phyloP scores from a whole-genome alignment of 2,113 vertebrate genomes.

The Daboia siamensis region DNA sequence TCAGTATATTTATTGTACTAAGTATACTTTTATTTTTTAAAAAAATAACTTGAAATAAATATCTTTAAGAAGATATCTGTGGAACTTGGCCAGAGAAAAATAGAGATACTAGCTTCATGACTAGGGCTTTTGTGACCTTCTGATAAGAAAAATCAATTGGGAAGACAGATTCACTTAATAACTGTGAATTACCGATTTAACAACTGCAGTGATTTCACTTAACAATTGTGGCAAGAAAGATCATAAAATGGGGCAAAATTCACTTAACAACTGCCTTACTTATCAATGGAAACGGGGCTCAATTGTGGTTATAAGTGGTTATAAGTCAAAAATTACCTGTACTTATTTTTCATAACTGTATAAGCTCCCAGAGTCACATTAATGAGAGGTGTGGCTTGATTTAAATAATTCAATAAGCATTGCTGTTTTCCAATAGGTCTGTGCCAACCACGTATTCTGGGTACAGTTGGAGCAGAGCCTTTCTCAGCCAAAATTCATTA shows the following conservation, averaged over 20 bases:
- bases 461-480: slow-evolving; percentile 76
- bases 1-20: neutral
- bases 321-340: neutral
- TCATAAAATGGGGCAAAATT: neutral
- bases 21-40: neutral
- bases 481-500: slow-evolving; percentile 80
- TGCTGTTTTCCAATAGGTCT: slow-evolving; percentile 58
- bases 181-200: neutral
- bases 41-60: neutral
- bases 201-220: neutral
- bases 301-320: neutral
- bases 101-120: neutral
- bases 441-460: slow-evolving; percentile 72
- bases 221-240: neutral
- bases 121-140: neutral
- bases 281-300: neutral
- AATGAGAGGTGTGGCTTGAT: neutral
- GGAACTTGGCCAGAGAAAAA: neutral
- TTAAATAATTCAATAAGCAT: neutral
- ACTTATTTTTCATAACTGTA: neutral
- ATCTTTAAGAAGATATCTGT: neutral
- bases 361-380: neutral
- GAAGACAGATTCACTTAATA: neutral
- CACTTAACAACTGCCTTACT: neutral
- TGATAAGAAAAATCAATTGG: neutral